Evolutionary conservation across 64 coral and sea anemone genomes (phyloP).

Genomic region (Actinia equina): DNA sequence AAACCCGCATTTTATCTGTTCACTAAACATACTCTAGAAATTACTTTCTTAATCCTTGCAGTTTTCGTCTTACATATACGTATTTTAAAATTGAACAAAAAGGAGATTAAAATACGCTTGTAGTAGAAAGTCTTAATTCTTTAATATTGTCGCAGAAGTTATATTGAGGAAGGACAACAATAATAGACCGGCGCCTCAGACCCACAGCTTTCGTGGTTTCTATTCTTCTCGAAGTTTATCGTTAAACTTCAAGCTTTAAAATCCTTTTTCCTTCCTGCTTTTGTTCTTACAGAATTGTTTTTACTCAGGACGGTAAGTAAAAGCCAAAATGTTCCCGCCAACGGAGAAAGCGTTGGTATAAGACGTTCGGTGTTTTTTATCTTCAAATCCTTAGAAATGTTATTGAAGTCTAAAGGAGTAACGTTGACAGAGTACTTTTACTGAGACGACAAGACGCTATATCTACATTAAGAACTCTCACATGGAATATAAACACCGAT

Average conservation of each 20-base stretch:
- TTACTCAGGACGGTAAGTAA: neutral
- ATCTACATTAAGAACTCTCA: neutral
- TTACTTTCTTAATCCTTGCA: neutral
- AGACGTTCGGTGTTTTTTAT: neutral
- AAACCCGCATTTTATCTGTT: neutral
- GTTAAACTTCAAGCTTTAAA: neutral
- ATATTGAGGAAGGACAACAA: too few relatives aligned
- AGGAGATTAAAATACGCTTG: neutral
- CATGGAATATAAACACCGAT: neutral
- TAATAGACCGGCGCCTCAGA: too few relatives aligned
- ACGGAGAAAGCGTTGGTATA: too few relatives aligned
- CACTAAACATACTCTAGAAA: neutral
- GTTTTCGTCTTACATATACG: neutral
- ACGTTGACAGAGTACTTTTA: neutral
- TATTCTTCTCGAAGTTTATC: neutral
- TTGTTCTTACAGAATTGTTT: neutral
- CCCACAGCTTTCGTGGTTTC: neutral
- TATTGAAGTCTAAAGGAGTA: neutral
- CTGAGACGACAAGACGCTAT: neutral
- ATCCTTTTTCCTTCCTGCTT: neutral
- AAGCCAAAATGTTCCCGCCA: neutral
- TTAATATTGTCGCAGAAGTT: too few relatives aligned
- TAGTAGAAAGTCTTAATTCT: too few relatives aligned
- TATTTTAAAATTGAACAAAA: neutral
- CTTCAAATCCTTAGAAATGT: neutral